Evolutionary conservation across 1,140 invertebrate species (phyloP), one percentile per base, ranked within the genome.

Genomic region (Zaprionus nigranus): DNA sequence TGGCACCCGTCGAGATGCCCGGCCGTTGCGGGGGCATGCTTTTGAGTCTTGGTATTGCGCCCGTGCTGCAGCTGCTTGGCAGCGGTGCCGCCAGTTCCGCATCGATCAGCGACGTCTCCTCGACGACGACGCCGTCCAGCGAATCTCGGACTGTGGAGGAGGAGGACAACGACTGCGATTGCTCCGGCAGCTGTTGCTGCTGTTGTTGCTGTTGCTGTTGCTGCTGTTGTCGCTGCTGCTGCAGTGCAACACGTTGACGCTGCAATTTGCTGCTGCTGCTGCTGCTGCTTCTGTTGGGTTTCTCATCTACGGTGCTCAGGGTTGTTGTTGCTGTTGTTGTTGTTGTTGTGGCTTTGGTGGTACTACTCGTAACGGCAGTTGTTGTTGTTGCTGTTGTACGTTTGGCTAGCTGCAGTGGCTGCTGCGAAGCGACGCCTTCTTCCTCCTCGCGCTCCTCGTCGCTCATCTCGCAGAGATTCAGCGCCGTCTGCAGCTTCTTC

Each of bases 331-430:
- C 26, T 68, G 68, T 64, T 79, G 72, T 24, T 72, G 65, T 17
- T 17, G 20, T 46, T 74, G 28, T 57, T 65, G 77, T 71, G 56
- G 65, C 77, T 78, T 91, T 91, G 82, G 80, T 87, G 81, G 90
- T 91, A 88, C 80, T 87, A 91, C 80, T 91, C 81, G 88, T 90
- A 78, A 90, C 82, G 81, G 81, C 86, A 90, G 82, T 90, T 90
- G 68, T 82, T 71, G 66, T 74, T 76, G 73, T 60, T 58, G 56
- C 73, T 54, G 81, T 71, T 79, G 79, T 71, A 73, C 69, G 72
- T 76, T 88, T 82, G 79, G 78, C 85, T 68, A 65, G 57, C 77
- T 82, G 73, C 66, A 63, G 60, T 66, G 71, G 51, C 38, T 58
- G 24, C 51, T 59, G 43, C 7, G 7, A n/a, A n/a, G 40, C 61